A percentile compares a stretch with the other conserved stretches of the same genome.
Conservation (phyloP, 2,888 invertebrate genomes). For the Holacanthella duospinosa region DNA sequence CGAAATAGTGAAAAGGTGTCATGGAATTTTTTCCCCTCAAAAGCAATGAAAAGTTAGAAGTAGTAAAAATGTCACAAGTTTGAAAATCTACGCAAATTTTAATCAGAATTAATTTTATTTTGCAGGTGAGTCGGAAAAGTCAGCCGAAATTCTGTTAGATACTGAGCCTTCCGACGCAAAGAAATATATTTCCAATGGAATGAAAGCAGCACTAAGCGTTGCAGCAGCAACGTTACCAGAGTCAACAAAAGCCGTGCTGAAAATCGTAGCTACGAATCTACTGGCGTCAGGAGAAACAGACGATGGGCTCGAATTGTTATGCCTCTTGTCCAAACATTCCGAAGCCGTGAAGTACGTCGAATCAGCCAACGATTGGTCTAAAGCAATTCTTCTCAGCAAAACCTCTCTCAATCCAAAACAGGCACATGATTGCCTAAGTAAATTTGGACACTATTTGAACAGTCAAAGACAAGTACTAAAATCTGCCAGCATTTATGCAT, state of each 20-base stretch:
- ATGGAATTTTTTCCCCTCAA: too few species aligned
- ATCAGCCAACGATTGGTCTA: slow-evolving; percentile 34
- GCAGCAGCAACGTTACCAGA: slow-evolving; percentile 33
- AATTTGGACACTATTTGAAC: slow-evolving; percentile 34
- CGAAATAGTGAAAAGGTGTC: too few species aligned
- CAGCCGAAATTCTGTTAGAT: slow-evolving; percentile 35
- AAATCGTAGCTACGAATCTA: slow-evolving; percentile 34
- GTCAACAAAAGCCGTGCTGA: slow-evolving; percentile 33
- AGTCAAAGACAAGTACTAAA: slow-evolving; percentile 30
- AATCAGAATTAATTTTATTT: not conserved
- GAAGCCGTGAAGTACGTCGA: slow-evolving; percentile 36
- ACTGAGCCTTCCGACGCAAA: slow-evolving; percentile 32
- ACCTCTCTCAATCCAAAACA: slow-evolving; percentile 26
- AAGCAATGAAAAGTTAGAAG: too few species aligned
- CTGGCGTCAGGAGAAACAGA: slow-evolving; percentile 33
- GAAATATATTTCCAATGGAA: slow-evolving; percentile 32
- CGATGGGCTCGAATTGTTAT: slow-evolving; percentile 33
- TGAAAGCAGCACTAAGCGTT: slow-evolving; percentile 33
- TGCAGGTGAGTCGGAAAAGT: slow-evolving; percentile 31
- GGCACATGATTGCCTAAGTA: slow-evolving; percentile 28
- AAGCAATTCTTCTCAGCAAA: slow-evolving; percentile 31
- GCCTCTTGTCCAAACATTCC: slow-evolving; percentile 29
- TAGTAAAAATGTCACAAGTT: too few species aligned
- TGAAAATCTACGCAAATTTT: too few species aligned
- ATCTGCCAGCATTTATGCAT: slow-evolving; percentile 30